Conservation (phyloP, 2,888 invertebrate genomes). For the Ischnura elegans region DNA sequence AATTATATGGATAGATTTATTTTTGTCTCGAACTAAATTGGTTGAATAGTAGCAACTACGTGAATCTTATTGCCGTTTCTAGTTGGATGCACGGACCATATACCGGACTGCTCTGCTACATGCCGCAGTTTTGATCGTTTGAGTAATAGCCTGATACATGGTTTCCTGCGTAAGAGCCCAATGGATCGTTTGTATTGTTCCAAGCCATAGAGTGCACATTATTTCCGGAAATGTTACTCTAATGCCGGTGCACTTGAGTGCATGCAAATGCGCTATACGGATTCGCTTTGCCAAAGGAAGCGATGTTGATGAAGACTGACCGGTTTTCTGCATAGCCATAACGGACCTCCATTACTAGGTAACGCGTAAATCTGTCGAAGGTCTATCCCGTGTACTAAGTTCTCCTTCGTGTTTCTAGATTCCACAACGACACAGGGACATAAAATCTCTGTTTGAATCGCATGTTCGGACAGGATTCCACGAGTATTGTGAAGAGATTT, state of each 20-base stretch:
- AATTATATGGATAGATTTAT: too few relatives aligned
- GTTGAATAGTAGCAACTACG: too few relatives aligned
- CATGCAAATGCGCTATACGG: neutral
- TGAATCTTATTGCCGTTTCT: neutral
- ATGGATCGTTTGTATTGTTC: neutral
- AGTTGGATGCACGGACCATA: neutral
- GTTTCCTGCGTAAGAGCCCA: neutral
- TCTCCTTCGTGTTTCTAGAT: neutral
- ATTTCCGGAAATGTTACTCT: neutral
- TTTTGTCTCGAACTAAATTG: too few relatives aligned
- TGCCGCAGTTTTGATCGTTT: neutral
- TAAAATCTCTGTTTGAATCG: neutral
- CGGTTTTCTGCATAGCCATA: neutral
- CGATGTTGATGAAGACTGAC: neutral
- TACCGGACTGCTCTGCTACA: neutral
- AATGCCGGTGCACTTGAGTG: neutral
- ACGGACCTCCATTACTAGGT: neutral
- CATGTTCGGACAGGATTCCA: neutral
- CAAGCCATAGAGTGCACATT: neutral
- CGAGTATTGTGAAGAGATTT: neutral
- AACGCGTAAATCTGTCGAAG: neutral
- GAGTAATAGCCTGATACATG: neutral
- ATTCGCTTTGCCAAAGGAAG: neutral
- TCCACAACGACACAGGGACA: neutral
- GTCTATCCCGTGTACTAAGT: neutral